Conservation (phyloP, 1,140 invertebrate genomes). For the Armadillidium nasatum region DNA sequence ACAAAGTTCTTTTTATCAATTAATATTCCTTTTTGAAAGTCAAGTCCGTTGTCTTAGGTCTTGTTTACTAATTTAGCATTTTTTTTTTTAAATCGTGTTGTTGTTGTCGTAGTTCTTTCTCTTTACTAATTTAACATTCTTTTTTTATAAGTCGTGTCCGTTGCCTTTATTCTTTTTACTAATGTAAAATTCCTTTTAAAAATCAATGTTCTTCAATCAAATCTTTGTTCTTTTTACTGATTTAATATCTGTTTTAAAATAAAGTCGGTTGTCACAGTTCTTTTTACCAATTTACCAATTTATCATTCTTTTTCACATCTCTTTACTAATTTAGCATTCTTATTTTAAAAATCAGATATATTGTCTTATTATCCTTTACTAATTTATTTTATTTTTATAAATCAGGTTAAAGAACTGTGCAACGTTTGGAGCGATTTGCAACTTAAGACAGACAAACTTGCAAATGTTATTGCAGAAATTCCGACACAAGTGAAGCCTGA, state of each 20-base stretch:
- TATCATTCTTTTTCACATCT: not conserved
- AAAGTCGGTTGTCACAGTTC: not conserved
- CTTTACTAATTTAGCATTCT: not conserved
- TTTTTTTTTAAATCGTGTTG: not conserved
- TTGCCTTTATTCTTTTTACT: too few species aligned
- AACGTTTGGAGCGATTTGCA: constrained; percentile 35
- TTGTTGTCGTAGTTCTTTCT: not conserved
- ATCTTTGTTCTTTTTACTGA: too few species aligned
- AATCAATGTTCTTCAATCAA: too few species aligned
- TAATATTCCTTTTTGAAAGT: not conserved
- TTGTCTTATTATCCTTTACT: not conserved
- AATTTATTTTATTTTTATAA: not conserved
- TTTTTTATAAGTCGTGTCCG: too few species aligned
- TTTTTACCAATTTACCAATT: not conserved
- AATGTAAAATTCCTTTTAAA: too few species aligned
- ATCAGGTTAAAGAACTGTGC: constrained; percentile 39
- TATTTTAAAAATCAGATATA: not conserved
- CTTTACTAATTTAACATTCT: not conserved
- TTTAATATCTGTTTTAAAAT: not conserved
- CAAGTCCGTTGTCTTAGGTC: too few species aligned
- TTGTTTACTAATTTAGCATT: too few species aligned
- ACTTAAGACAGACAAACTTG: constrained; percentile 34
- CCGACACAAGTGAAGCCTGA: constrained; percentile 31
- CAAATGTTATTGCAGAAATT: constrained; percentile 31
- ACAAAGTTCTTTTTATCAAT: not conserved